Evolutionary conservation across 2,888 invertebrate genomes (phyloP), one percentile per base, ranked within the genome.

Genomic region (Lysandra coridon): DNA sequence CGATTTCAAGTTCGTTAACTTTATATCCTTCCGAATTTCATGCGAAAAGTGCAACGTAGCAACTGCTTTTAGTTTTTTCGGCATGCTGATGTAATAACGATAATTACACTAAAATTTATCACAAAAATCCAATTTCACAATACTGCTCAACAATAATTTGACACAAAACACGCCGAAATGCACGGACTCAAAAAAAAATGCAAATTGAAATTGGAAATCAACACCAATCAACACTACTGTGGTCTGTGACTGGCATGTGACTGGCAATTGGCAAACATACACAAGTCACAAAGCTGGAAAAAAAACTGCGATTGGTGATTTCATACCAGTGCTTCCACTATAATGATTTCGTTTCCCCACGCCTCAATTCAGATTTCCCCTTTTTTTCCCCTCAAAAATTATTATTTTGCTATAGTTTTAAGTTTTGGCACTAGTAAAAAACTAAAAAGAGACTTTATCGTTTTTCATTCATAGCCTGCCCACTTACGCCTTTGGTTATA

Each of bases 11-110:
- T 85, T 89, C 5, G 90, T 91, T 81, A 95, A 87, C 83, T 92
- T 91, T n/a, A 95, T 94, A 87, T 95, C 95, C 84, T 95, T 95
- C 40, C 95, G 91, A 81, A 93, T 95, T 84, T 95, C 95, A 83
- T 95, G 95, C 14, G 93, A 92, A 84, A 93, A 95, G 73, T 94
- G 84, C 4, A 94, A 95, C 87, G 93, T 95, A 79, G 94, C 94
- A 60, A 94, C 89, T 79, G 91, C 92, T 91, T 95, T 95, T 44
- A 94, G 85, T 87, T 95, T 95, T 85, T 95, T 95, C 86, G 93
- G 95, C 95, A 95, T 95, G 84, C 84, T 91, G 79, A 80, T 78
- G 74, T 53, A 81, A 84, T 33, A 5, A 57, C 37, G 7, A 78
- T 6, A 62, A 79, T 75, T 78, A 80, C 77, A 75, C 49, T 14